Percentiles rank a stretch among this genome's conserved stretches.
Conservation (phyloP, 1,140 invertebrate genomes). For the Anastrepha ludens region DNA sequence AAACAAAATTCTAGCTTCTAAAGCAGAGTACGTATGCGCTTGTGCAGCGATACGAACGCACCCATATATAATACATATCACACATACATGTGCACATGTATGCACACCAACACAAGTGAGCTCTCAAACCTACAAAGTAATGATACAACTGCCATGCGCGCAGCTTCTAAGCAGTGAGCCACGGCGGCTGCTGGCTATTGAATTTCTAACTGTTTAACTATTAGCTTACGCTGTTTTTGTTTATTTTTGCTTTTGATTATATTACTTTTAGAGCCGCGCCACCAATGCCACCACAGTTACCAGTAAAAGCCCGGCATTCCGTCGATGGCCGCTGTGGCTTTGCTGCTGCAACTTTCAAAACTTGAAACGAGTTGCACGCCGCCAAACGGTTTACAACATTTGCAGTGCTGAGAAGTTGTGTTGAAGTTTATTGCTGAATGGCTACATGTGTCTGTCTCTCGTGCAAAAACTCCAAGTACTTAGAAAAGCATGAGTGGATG, state of each 20-base stretch:
- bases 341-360: conserved; percentile 41
- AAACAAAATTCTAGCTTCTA: background rate
- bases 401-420: background rate
- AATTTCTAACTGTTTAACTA: conserved; percentile 44
- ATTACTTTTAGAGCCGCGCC: background rate
- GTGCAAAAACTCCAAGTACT: background rate
- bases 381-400: conserved; percentile 10
- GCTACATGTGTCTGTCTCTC: background rate
- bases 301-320: background rate
- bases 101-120: background rate
- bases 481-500: background rate
- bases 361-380: conserved; percentile 1
- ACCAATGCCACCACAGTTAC: background rate
- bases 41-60: background rate
- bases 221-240: background rate
- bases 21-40: background rate
- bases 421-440: background rate
- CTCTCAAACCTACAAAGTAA: background rate
- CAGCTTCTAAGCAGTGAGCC: background rate
- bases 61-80: too few relatives aligned
- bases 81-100: background rate
- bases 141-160: background rate
- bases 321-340: background rate
- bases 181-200: conserved; percentile 5
- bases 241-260: background rate